Conservation (phyloP, 2,113 vertebrate species). For the Miniopterus natalensis region DNA sequence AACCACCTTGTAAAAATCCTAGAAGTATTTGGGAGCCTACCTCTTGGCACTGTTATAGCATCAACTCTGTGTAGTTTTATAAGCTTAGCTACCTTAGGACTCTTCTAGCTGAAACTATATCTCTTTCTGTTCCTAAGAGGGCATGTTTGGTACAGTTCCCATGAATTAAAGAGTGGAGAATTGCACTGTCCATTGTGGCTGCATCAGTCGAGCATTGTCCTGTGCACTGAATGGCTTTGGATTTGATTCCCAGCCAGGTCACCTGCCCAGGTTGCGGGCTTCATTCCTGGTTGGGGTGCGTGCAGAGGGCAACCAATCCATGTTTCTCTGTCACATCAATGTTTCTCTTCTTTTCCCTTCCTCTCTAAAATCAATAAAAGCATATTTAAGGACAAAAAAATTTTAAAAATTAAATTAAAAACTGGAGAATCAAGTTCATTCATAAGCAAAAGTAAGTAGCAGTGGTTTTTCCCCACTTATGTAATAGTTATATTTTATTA, state of each 20-base stretch:
- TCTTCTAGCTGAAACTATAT: background rate
- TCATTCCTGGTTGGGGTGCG: too few species aligned
- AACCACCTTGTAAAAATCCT: conserved; percentile 28
- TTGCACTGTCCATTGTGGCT: too few species aligned
- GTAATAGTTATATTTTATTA: background rate
- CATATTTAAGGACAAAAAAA: too few species aligned
- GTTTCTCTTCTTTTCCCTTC: too few species aligned
- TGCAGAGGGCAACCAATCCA: too few species aligned
- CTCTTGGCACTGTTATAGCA: background rate
- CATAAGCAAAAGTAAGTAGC: conserved; percentile 23
- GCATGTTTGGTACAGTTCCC: background rate
- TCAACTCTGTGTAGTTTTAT: background rate
- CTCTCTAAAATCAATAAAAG: too few species aligned
- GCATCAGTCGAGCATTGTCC: too few species aligned
- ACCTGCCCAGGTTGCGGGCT: too few species aligned
- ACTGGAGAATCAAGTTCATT: conserved; percentile 11
- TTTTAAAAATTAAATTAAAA: conserved; percentile 42
- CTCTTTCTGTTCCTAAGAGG: conserved; percentile 16
- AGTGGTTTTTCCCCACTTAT: background rate
- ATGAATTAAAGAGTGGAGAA: conserved; percentile 58
- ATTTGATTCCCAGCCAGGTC: too few species aligned
- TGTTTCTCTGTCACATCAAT: too few species aligned
- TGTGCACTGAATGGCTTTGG: too few species aligned
- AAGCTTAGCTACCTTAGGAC: background rate
- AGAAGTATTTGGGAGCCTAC: background rate